A percentile compares a stretch with the other conserved stretches of the same genome.
phyloP scores from a whole-genome alignment of 2,797 vertebrate genomes.

The Xyrichtys novacula region DNA sequence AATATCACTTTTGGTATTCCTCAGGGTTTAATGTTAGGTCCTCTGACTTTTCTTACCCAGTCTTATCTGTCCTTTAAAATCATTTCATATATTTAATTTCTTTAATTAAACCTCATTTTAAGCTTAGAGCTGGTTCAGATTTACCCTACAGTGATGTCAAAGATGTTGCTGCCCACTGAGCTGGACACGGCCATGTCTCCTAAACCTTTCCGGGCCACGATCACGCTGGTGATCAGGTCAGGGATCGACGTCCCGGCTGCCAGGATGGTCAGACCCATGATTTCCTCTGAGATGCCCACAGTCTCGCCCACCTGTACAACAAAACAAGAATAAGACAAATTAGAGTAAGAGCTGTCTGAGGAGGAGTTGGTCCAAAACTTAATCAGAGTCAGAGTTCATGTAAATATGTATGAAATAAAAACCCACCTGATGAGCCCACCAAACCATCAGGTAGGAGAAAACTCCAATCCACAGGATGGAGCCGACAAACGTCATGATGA shows the following conservation, averaged over 20 bases:
- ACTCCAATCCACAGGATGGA: slow-evolving; percentile 94
- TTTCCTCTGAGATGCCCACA: slow-evolving; percentile 94
- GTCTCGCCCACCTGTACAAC: slow-evolving; percentile 91
- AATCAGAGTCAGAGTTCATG: no score
- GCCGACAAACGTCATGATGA: slow-evolving; percentile 90
- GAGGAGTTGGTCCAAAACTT: no score
- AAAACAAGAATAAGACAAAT: background rate
- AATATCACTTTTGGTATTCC: background rate
- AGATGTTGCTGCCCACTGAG: slow-evolving; percentile 96
- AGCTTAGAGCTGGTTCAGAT: background rate
- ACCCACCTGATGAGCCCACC: slow-evolving; percentile 97
- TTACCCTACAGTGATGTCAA: slow-evolving; percentile 90
- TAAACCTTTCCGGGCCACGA: slow-evolving; percentile 93
- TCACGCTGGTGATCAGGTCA: slow-evolving; percentile 96
- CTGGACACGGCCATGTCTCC: slow-evolving; percentile 98
- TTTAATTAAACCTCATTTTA: no score
- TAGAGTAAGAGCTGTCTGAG: background rate
- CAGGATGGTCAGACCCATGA: slow-evolving; percentile 95
- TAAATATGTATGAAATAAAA: background rate
- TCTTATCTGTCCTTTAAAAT: background rate
- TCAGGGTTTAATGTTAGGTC: background rate
- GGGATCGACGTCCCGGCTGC: slow-evolving; percentile 96
- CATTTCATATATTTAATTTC: no score
- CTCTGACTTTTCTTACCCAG: background rate
- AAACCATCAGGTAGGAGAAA: slow-evolving; percentile 97